Evolutionary conservation across 2,888 invertebrate genomes (phyloP), one percentile per base, ranked within the genome.

Genomic region (Pachydiplax longipennis): DNA sequence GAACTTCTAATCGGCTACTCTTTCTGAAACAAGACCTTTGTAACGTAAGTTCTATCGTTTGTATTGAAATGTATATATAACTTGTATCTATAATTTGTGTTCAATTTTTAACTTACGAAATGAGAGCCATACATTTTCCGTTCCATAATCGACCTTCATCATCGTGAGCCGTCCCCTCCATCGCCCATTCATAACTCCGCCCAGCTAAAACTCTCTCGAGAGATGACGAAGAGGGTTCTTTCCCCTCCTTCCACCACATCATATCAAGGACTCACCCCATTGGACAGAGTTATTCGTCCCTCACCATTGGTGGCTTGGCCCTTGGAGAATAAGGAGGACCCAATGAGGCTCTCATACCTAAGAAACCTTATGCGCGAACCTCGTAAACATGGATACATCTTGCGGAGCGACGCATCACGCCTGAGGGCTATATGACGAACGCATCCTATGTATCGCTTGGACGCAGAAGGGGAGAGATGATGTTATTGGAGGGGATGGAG

Each of bases 221-320:
- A 87, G 87, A 87, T 87, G 87, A 87, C 87, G 58, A 61, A 87
- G 87, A 35, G 87, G 37, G 18, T 40, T 31, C 31, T 25, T 22
- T 73, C 37, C 87, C 87, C 61, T 61, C 61, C 87, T 61, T 37
- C 87, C 87, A 87, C 87, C 87, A 61, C 61, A 61, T 87, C 87
- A 87, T 87, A 87, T 61, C 87, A 87, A 37, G 87, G 61, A 12
- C 87, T 87, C 87, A 61, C 37, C 87, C 87, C 87, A 87, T 87
- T 87, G 87, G 87, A 31, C 87, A 87, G 61, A 61, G 87, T 65
- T 87, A 87, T 87, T 87, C 87, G 61, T 37, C 87, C 87, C 87
- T 58, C 61, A 37, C 87, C 87, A 87, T 87, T 87, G 87, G 87
- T n/a, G 58, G 58, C 58, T 35, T 5, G 37, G 13, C 18, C 61